Conservation (phyloP, 2,113 vertebrate genomes). For the Asarcornis scutulata region DNA sequence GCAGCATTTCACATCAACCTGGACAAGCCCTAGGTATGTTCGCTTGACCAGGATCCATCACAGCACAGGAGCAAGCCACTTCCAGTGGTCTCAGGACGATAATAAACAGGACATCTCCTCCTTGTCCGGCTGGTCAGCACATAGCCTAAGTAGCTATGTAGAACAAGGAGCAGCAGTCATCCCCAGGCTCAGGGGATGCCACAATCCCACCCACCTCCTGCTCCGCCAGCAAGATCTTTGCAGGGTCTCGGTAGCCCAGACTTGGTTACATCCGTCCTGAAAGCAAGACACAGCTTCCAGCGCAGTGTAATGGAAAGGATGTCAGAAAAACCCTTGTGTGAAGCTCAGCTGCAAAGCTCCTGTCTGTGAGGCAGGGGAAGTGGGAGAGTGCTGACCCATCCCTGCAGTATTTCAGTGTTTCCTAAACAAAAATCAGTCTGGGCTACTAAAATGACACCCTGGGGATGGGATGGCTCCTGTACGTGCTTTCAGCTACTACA, state of each 20-base stretch:
- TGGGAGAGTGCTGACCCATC: background rate
- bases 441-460: background rate
- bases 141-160: background rate
- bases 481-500: background rate
- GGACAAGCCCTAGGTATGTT: background rate
- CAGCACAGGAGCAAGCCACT: background rate
- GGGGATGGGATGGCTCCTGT: background rate
- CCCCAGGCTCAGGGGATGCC: background rate
- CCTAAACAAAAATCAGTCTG: background rate
- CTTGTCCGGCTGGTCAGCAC: fast-evolving
- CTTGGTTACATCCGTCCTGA: background rate
- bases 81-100: background rate
- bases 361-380: background rate
- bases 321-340: background rate
- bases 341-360: background rate
- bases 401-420: background rate
- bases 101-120: background rate
- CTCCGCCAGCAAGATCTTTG: background rate
- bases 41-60: background rate
- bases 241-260: background rate
- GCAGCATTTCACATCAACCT: background rate
- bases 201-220: background rate
- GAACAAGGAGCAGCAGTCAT: fast-evolving
- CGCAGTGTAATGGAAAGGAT: background rate
- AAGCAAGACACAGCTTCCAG: background rate